Evolutionary conservation across 2,113 vertebrate species (phyloP), one percentile per base, ranked within the genome.

Genomic region (Puffinus mauretanicus): DNA sequence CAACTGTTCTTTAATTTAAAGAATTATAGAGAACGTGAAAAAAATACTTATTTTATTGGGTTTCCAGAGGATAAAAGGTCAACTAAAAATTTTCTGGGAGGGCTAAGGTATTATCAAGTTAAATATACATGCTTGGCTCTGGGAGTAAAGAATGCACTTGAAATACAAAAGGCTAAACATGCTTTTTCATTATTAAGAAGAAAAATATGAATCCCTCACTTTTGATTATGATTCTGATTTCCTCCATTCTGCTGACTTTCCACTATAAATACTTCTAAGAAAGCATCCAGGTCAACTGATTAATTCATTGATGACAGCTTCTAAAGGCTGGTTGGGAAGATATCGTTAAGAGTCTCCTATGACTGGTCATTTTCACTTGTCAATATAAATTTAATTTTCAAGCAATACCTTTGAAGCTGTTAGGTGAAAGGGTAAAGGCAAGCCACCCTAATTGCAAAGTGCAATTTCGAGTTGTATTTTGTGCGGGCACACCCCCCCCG

Each of bases 341-440:
- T 55, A 29, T n/a, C 54, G 77, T 66, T 73, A 67, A 67, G 65
- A 94, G 38, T 69, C 91, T 89, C n/a, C 55, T 80, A 61, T 78
- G 86, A 49, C 54, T 67, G 30, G 25, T 72, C 55, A 94, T 87
- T 88, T 97, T 94, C 92, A 97, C 92, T 85, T 90, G 65, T 88
- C 92, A 93, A 67, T 78, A 87, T 60, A 77, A 96, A 96, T 93
- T 71, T 91, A 93, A 94, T 97, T 96, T 97, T 72, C 52, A 95
- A 91, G 71, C 77, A 96, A 72, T 94, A 82, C 44, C 73, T 93
- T 86, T 95, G 83, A 95, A 86, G 89, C 34, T 71, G 27, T 70
- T 87, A 79, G 34, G 78, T 7, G 7, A 88, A 92, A 80, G 32
- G 40, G 34, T 58, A 86, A 82, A 92, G 40, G 19, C 36, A 69